Conservation (phyloP, 2,113 vertebrate genomes). For the Chionis minor region DNA sequence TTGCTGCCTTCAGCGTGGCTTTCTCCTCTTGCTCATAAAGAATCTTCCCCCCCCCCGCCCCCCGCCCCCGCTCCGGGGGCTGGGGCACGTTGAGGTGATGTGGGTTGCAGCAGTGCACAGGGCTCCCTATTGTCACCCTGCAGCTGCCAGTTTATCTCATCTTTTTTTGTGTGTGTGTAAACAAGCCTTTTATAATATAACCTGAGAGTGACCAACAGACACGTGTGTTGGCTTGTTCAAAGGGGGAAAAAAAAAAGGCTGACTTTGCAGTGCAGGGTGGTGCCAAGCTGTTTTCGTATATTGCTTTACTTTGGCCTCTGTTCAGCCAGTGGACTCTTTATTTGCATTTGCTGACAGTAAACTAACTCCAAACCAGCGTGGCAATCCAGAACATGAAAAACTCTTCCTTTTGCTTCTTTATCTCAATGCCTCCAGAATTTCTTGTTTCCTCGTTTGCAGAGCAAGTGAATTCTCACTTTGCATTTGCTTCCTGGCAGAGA, state of each 20-base stretch:
- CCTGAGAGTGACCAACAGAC: background rate
- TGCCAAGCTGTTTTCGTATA: background rate
- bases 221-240: background rate
- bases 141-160: background rate
- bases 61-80: accelerated
- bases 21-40: background rate
- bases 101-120: background rate
- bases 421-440: background rate
- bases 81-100: background rate
- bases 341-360: constrained; percentile 31
- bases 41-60: background rate
- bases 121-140: background rate
- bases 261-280: background rate
- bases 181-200: background rate
- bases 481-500: background rate
- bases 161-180: constrained; percentile 1
- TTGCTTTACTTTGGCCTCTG: background rate
- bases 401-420: background rate
- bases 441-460: background rate
- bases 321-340: constrained; percentile 31
- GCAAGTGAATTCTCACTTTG: background rate
- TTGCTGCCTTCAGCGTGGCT: background rate
- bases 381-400: background rate
- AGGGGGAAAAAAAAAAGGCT: background rate
- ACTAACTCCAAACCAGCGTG: background rate